phyloP scores from a whole-genome alignment of 2,113 vertebrate species.

The Pygoscelis adeliae region DNA sequence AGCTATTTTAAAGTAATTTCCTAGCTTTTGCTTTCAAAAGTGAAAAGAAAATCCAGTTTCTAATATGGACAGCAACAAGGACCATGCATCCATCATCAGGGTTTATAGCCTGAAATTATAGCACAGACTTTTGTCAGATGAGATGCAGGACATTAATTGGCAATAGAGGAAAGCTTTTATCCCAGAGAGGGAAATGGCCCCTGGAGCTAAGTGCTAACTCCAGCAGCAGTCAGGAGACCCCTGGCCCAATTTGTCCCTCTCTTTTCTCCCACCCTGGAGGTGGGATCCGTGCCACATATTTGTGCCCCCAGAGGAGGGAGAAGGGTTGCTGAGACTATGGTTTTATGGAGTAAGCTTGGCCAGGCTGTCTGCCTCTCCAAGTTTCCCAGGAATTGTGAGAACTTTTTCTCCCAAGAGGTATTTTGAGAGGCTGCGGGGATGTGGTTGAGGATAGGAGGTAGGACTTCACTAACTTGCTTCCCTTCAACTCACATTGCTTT shows the following conservation, averaged over 20 bases:
- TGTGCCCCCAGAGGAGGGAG: constrained; percentile 11
- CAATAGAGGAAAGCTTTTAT: background rate
- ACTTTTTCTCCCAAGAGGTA: background rate
- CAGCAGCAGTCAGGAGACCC: background rate
- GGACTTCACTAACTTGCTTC: background rate
- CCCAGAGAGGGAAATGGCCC: background rate
- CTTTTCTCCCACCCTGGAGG: background rate
- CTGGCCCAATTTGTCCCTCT: background rate
- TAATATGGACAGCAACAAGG: background rate
- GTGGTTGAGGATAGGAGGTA: background rate
- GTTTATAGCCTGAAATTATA: background rate
- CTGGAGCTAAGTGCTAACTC: background rate
- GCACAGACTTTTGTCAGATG: background rate
- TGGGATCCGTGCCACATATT: constrained; percentile 30
- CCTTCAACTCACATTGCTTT: background rate
- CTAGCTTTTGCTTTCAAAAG: background rate
- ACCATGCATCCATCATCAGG: background rate
- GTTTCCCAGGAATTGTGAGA: constrained; percentile 38
- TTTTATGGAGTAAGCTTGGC: background rate
- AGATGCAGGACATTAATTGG: background rate
- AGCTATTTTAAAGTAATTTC: background rate
- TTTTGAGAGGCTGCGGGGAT: background rate
- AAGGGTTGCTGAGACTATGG: background rate
- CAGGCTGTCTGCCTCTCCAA: background rate
- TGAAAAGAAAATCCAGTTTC: background rate